Evolutionary conservation across 1,140 invertebrate genomes (phyloP).

Genomic region (Littorina saxatilis): DNA sequence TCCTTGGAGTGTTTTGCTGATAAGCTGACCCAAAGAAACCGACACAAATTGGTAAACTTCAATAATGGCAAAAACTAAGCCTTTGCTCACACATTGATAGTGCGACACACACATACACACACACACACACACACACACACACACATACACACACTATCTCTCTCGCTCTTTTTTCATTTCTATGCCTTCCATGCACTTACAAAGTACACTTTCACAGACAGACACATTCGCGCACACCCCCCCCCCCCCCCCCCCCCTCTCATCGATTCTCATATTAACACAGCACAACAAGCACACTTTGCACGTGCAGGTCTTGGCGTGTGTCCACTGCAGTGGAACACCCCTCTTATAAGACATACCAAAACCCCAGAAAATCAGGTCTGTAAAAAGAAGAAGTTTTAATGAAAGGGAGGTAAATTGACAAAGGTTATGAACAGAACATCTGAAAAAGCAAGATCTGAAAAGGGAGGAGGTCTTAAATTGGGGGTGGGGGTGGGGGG

Average conservation of each 20-base stretch:
- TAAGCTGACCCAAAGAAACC: background rate
- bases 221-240: background rate
- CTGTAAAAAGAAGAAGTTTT: too few species aligned
- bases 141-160: background rate
- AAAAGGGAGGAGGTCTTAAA: too few species aligned
- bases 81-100: background rate
- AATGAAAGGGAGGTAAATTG: too few species aligned
- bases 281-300: background rate
- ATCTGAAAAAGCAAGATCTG: too few species aligned
- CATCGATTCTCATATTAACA: background rate
- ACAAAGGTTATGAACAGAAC: too few species aligned
- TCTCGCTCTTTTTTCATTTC: background rate
- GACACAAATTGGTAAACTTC: background rate
- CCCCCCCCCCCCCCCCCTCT: background rate
- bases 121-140: conserved; percentile 21
- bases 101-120: conserved; percentile 21
- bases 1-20: background rate
- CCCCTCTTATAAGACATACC: too few species aligned
- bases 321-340: background rate
- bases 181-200: background rate
- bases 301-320: background rate
- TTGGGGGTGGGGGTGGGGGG: too few species aligned
- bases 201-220: background rate
- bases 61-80: background rate
- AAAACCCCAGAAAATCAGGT: too few species aligned